Conservation (phyloP, 35 echinoderm and acorn worm species). For the Stichopus chloronotus region DNA sequence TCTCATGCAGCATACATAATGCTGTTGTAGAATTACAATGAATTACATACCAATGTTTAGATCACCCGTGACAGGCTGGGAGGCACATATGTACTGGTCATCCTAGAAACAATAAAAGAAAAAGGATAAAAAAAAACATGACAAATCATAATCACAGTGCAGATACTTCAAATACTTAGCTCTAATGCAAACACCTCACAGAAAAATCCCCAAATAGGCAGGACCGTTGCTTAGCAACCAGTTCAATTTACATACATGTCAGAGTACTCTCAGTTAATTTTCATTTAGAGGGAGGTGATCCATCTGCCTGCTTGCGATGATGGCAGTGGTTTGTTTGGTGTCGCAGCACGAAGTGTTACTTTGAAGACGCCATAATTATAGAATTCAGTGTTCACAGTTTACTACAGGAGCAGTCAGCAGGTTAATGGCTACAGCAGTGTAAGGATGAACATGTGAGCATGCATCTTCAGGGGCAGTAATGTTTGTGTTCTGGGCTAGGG, state of each 20-base stretch:
- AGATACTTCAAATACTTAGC: background rate
- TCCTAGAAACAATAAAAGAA: background rate
- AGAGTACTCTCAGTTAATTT: background rate
- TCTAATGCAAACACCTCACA: constrained; percentile 36
- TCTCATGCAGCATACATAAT: background rate
- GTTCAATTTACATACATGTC: constrained; percentile 35
- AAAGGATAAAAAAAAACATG: background rate
- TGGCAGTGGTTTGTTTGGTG: too few species aligned
- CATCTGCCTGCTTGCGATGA: too few species aligned
- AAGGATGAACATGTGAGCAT: too few species aligned
- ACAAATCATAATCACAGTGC: background rate
- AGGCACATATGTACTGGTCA: constrained; percentile 54
- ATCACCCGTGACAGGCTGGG: background rate
- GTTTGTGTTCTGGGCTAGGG: too few species aligned
- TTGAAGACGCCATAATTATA: too few species aligned
- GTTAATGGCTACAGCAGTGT: too few species aligned
- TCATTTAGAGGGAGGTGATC: background rate
- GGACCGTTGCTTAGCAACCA: constrained; percentile 21
- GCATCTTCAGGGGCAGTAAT: too few species aligned
- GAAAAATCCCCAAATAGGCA: background rate
- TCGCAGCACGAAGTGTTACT: too few species aligned
- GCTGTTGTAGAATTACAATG: background rate
- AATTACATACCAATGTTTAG: constrained; percentile 10
- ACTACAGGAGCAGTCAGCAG: too few species aligned
- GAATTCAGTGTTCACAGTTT: too few species aligned